Conservation (phyloP, 2,888 invertebrate species). For the Morinoia aosen region DNA sequence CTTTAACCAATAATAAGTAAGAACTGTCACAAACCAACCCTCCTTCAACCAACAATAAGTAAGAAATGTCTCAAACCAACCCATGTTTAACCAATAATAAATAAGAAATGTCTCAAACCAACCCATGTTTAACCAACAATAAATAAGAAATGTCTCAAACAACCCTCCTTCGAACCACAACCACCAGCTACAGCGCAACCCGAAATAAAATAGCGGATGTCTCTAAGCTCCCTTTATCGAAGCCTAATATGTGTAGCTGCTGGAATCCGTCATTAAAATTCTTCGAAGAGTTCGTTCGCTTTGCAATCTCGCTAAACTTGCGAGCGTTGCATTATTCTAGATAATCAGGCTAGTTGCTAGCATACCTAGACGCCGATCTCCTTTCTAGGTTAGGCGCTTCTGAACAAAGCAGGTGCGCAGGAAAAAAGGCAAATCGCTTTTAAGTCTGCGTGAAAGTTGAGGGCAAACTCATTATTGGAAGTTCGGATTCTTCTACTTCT, state of each 20-base stretch:
- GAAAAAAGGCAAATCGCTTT: background rate
- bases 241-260: constrained; percentile 33
- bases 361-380: background rate
- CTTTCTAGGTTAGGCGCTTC: background rate
- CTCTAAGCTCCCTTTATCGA: background rate
- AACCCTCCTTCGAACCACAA: no score
- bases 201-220: background rate
- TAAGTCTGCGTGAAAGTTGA: background rate
- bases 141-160: no score
- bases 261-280: constrained; percentile 45
- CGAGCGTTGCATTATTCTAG: constrained; percentile 1
- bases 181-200: background rate
- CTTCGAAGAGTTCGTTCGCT: constrained; percentile 21
- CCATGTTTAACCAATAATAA: no score
- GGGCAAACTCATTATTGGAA: background rate
- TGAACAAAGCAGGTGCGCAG: background rate
- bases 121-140: no score
- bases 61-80: no score
- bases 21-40: no score
- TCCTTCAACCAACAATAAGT: no score
- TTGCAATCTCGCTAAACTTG: constrained; percentile 19
- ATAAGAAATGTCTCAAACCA: no score
- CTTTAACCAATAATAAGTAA: no score
- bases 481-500: constrained; percentile 1
- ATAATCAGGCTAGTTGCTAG: background rate